phyloP scores from a whole-genome alignment of 2,113 vertebrate genomes.

The Protomyctophum bolini region DNA sequence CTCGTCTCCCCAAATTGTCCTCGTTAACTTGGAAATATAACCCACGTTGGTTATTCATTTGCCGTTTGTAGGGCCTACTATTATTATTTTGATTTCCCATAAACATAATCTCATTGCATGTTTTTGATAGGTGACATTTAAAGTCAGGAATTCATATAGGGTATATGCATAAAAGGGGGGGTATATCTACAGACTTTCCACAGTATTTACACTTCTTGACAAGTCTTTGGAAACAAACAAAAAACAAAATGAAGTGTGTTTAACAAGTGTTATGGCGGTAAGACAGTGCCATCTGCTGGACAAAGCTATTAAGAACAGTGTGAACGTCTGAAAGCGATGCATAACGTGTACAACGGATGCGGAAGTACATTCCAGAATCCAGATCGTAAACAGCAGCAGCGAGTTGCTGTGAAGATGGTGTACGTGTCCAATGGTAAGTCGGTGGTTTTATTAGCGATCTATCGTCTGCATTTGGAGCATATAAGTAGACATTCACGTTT shows the following conservation, averaged over 20 bases:
- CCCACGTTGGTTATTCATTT: no score
- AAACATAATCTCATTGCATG: no score
- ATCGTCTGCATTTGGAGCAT: rapidly evolving
- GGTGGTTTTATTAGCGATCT: conserved; percentile 8
- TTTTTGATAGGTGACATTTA: no score
- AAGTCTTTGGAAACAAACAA: no score
- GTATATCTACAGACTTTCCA: background rate
- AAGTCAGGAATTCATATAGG: no score
- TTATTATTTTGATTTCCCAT: no score
- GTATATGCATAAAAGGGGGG: no score
- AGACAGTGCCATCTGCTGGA: conserved; percentile 3
- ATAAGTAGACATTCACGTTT: background rate
- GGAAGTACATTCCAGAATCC: conserved; percentile 35
- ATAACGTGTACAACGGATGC: conserved; percentile 21
- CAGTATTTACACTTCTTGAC: background rate
- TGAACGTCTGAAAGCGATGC: background rate
- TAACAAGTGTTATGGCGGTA: background rate
- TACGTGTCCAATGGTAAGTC: conserved; percentile 93
- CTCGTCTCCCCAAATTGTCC: no score
- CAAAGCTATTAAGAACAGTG: background rate
- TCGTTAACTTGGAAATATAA: no score
- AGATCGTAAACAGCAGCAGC: conserved; percentile 56
- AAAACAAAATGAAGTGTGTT: no score
- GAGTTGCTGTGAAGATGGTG: conserved; percentile 77
- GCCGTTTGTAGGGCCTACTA: no score